Evolutionary conservation across 2,888 invertebrate species (phyloP), one percentile per base, ranked within the genome.

Genomic region (Drosophila mercatorum): DNA sequence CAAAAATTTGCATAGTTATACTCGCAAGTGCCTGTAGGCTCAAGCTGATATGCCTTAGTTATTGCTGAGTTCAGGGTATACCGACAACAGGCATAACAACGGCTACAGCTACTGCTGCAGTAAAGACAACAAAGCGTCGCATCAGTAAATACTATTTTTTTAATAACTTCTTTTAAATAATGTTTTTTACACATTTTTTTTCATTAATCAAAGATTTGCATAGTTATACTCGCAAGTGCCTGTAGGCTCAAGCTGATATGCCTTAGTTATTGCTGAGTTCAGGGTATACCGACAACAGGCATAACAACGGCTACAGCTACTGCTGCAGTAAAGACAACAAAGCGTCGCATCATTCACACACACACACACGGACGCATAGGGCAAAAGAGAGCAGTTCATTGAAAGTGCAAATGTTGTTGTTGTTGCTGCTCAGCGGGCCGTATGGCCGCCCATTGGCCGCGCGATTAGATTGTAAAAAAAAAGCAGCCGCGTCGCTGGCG

Each of bases 401-500:
- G 74, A 79, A 79, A 83, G 79, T 77, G 82, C 77, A 81, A 81
- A 81, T 72, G 78, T 49, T 66, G 49, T 51, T 59, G 73, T 46
- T 41, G 52, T 22, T 63, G 68, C 3, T 72, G 76, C 81, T 66
- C 76, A 81, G 61, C 68, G 70, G 64, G 76, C 66, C 68, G 71
- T 67, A 63, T 34, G 81, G 76, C 76, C 80, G 80, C 80, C 80
- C 75, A 81, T 68, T 80, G 77, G 74, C 53, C 66, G 66, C 74
- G 74, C 83, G 86, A 83, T 83, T 86, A 83, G 83, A 83, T 83
- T 85, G 82, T 83, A 80, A 78, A 77, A 76, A 76, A 55, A 49
- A 46, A 44, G 46, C 31, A 10, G 6, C 52, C 28, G 38, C 38
- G 28, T 36, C 46, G 52, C 58, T 26, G 10, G 11, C 44, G 22